These are phyloP conservation scores for Phoebastria nigripes DNA, from an alignment of 2,797 vertebrate species.

Conservation along the genomic window DNA sequence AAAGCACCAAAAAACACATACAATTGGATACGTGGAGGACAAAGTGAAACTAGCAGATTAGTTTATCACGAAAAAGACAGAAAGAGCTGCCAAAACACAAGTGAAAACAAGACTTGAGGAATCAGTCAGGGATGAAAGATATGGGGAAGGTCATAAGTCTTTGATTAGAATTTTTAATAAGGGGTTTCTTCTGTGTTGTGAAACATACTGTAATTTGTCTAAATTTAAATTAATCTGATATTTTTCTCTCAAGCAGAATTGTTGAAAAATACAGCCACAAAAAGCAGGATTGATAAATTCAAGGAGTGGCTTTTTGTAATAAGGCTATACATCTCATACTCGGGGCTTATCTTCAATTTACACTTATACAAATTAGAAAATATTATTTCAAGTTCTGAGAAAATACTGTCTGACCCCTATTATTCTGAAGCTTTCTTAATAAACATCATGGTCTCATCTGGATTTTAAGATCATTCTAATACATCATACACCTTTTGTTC, in stretches of 20 bases:
- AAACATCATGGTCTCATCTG: neutral
- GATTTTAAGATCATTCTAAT: neutral
- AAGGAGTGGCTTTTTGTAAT: neutral
- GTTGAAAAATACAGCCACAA: neutral
- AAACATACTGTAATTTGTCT: slow-evolving; percentile 11
- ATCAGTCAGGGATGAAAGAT: neutral
- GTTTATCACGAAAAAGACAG: neutral
- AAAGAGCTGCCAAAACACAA: neutral
- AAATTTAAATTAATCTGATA: slow-evolving; percentile 5
- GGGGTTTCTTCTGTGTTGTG: neutral
- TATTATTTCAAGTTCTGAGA: neutral
- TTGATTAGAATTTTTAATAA: neutral
- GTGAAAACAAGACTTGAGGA: neutral
- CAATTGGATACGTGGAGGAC: neutral
- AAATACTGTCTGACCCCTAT: neutral
- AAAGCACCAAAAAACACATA: neutral
- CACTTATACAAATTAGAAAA: neutral
- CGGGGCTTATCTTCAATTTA: neutral
- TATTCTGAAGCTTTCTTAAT: neutral
- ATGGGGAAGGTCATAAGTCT: neutral
- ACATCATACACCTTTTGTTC: neutral
- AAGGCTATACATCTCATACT: neutral
- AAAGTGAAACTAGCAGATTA: neutral
- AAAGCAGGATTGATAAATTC: neutral
- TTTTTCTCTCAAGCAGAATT: slow-evolving; percentile 26